Base-by-base conservation (phyloP, 1,140 invertebrate species). In the Macrobrachium rosenbergii region DNA sequence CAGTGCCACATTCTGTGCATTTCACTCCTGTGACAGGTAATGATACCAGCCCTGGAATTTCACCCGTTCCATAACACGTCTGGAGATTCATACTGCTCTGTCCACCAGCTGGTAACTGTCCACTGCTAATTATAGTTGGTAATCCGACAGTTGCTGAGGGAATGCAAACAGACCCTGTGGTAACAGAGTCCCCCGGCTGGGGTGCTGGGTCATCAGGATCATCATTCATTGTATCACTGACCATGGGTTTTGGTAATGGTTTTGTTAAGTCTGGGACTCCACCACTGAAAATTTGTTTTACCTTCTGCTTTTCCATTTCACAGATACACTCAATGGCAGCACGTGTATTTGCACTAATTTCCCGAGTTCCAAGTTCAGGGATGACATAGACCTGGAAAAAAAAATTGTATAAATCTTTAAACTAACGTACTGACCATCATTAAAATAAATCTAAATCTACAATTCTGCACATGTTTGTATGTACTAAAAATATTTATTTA, bases 321-420 rank as follows among this genome's bases (percentile, higher is more conserved):
- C 75, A 76, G 14, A 77, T 76, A 67, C 28, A 67, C 75, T 78
- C 75, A 62, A 85, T 76, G 2, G 62, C 21, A 21, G 19, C 43
- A 59, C 28, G 19, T 17, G 64, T 58, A 52, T 19, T 52, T 59
- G 11, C n/a, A 58, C 43, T 79, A 17, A 79, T 43, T 59, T 64
- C 63, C n/a, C 23, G 45, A 63, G 12, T 69, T n/a, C 73, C 43
- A n/a, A 77, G 23, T 23, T 85, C 83, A 5, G 83, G 83, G 75
- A 85, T 76, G 59, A 85, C 83, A 67, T 85, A 85, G 14, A 85
- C 76, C 83, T 85, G 75, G 23, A 83, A 83, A 78, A 12, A n/a
- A n/a, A n/a, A n/a, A n/a, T n/a, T 19, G 10, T 8, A 75, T 17
- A 21, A 12, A n/a, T 3, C 19, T 45, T 58, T 21, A 78, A 43